Percentiles rank a stretch among this genome's conserved stretches.
Evolutionary conservation across 2,797 vertebrate genomes (phyloP).

Genomic region (Hipposideros larvatus): DNA sequence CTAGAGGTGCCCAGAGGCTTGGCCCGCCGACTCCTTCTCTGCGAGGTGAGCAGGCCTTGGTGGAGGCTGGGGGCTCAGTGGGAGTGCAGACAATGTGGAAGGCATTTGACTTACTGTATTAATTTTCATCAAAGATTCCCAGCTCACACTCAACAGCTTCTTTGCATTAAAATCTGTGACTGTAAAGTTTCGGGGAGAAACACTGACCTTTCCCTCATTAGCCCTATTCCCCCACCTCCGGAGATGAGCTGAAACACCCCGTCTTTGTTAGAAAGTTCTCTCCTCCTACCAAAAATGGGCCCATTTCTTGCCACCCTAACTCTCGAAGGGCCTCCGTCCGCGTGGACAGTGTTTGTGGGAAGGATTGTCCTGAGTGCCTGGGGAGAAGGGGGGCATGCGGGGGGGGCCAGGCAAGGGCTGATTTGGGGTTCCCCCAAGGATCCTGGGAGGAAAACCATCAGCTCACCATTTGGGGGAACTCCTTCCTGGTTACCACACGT

Average conservation of each 20-base stretch:
- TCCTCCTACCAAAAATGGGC: neutral
- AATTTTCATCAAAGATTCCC: conserved; percentile 61
- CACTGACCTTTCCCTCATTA: conserved; percentile 2
- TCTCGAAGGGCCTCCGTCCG: fast-evolving
- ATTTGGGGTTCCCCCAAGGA: neutral
- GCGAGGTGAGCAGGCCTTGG: fast-evolving
- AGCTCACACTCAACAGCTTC: conserved; percentile 36
- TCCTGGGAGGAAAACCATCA: fast-evolving
- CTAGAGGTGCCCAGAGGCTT: fast-evolving
- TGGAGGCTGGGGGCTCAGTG: fast-evolving
- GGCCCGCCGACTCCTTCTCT: fast-evolving
- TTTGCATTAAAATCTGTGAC: conserved; percentile 68
- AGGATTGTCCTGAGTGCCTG: fast-evolving
- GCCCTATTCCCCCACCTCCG: neutral
- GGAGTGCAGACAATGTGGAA: neutral
- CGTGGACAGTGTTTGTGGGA: fast-evolving
- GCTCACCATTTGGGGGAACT: fast-evolving
- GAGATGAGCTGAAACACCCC: neutral
- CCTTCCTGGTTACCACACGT: fast-evolving
- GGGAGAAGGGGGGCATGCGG: fast-evolving
- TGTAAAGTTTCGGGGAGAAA: conserved; percentile 62
- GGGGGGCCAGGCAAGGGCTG: fast-evolving
- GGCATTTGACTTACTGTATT: conserved; percentile 36
- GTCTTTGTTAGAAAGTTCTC: neutral
- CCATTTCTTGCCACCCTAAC: fast-evolving